Conservation (phyloP, 2,888 invertebrate genomes). For the Cynaeus angustus region DNA sequence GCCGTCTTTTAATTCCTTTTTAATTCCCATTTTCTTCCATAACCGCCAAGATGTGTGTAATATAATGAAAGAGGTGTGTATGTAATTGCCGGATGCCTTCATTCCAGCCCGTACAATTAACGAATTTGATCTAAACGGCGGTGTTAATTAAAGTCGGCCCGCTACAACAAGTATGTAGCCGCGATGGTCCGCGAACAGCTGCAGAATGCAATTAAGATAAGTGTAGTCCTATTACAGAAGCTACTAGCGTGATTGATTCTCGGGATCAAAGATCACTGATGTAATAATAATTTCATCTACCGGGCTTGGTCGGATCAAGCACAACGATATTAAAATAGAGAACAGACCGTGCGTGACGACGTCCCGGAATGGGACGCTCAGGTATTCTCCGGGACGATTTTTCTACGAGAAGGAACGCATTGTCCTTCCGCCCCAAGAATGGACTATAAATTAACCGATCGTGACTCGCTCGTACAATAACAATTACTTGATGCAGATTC, state of each 20-base stretch:
- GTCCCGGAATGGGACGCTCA: slow-evolving; percentile 55
- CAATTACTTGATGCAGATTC: slow-evolving; percentile 26
- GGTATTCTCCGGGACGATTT: slow-evolving; percentile 50
- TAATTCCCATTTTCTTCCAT: slow-evolving; percentile 12
- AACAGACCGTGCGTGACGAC: slow-evolving; percentile 55
- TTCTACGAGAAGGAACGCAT: slow-evolving; percentile 24
- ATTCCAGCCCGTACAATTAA: slow-evolving; percentile 48
- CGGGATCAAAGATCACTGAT: slow-evolving; percentile 62
- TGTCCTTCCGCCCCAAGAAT: slow-evolving; percentile 41
- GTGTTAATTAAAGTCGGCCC: slow-evolving; percentile 57
- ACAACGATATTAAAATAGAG: slow-evolving; percentile 51
- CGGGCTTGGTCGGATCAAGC: slow-evolving; percentile 51
- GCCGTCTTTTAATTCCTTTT: slow-evolving; percentile 2
- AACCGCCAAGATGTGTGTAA: slow-evolving; percentile 18
- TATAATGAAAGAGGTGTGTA: slow-evolving; percentile 29
- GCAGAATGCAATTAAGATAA: slow-evolving; percentile 63
- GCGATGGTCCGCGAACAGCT: slow-evolving; percentile 53
- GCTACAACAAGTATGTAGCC: slow-evolving; percentile 37
- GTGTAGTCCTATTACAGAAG: slow-evolving; percentile 61
- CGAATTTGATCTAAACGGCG: slow-evolving; percentile 56
- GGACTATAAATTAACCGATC: slow-evolving; percentile 40
- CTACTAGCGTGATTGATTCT: slow-evolving; percentile 63
- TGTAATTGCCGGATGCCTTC: slow-evolving; percentile 27
- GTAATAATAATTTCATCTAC: slow-evolving; percentile 62
- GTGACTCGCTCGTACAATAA: slow-evolving; percentile 26